Base-by-base conservation (phyloP, 2,113 vertebrate genomes). In the Camelus dromedarius region DNA sequence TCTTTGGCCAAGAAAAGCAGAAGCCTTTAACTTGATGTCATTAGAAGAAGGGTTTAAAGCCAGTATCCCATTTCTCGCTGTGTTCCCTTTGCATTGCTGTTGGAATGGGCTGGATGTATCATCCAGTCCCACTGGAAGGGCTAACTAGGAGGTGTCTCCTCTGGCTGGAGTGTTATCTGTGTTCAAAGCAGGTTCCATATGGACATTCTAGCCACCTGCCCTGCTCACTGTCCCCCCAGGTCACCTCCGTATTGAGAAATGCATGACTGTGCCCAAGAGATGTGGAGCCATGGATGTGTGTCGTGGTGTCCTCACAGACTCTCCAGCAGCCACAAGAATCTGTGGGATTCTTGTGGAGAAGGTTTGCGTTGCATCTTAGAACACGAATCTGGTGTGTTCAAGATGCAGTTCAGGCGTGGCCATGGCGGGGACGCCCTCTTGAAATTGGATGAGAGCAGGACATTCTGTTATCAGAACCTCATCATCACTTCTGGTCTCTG, bases 1-100 rank as follows among this genome's bases (percentile, higher is more conserved):
- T 32, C 92, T 89, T 92, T 82, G 77, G 85, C 70, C 58, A 72
- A 95, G 77, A 76, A 52, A 80, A 75, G 79, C 24, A n/a, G 84
- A 82, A 42, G 54, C 58, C 52, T 54, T 48, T 46, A n/a, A 50
- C 66, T 11, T 30, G 46, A 32, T 30, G 28, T 42, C 5, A 26
- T 72, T 48, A 26, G 20, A 46, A 69, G 76, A 52, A 38, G 38
- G 13, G 19, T 12, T 18, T 16, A 15, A 30, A 76, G 83, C 42
- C 26, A 70, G 0, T 30, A 19, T 24, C 72, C 60, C 52, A 16
- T 28, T 26, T 32, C 79, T 16, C 58, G 6, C 3, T 3, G 20
- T 35, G 70, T 81, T 90, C 32, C 8, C 38, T 76, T 38, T 32
- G 76, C 56, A 0, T 24, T 16, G 13, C 79, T 81, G 0, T 20